Conservation (phyloP, 1,140 invertebrate genomes). For the Diorhabda elongata region DNA sequence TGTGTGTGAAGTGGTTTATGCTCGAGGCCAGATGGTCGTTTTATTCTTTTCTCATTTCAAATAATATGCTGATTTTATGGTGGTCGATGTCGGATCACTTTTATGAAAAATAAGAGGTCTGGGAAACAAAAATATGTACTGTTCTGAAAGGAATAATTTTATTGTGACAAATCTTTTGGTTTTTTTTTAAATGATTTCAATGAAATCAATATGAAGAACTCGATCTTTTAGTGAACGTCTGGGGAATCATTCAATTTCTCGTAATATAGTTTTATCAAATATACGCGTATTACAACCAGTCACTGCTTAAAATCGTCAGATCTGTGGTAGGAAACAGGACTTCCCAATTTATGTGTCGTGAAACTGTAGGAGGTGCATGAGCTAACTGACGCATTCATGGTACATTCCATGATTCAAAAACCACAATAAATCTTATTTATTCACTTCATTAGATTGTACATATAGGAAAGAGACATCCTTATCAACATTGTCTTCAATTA, state of each 20-base stretch:
- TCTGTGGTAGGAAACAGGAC: slow-evolving; percentile 10
- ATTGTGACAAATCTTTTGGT: too few relatives aligned
- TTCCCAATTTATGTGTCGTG: slow-evolving; percentile 3
- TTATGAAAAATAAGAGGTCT: neutral
- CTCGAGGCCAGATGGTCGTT: neutral
- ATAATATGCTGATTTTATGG: neutral
- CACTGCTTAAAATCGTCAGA: neutral
- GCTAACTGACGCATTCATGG: neutral
- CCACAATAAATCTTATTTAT: slow-evolving; percentile 4
- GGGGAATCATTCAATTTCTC: too few relatives aligned
- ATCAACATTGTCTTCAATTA: neutral
- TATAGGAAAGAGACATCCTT: slow-evolving; percentile 12
- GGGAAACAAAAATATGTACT: neutral
- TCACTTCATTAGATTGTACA: slow-evolving; percentile 3
- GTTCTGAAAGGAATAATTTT: too few relatives aligned
- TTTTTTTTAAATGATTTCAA: too few relatives aligned
- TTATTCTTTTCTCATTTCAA: neutral
- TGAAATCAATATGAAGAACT: too few relatives aligned
- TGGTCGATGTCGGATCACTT: neutral
- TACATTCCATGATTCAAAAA: slow-evolving; percentile 4
- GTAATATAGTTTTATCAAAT: too few relatives aligned
- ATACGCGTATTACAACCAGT: neutral
- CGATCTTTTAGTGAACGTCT: too few relatives aligned
- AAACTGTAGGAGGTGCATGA: slow-evolving; percentile 1
- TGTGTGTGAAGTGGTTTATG: neutral